Percentiles rank a stretch among this genome's conserved stretches.
phyloP scores from a whole-genome alignment of 2,113 vertebrate species.

The Toxostoma redivivum region DNA sequence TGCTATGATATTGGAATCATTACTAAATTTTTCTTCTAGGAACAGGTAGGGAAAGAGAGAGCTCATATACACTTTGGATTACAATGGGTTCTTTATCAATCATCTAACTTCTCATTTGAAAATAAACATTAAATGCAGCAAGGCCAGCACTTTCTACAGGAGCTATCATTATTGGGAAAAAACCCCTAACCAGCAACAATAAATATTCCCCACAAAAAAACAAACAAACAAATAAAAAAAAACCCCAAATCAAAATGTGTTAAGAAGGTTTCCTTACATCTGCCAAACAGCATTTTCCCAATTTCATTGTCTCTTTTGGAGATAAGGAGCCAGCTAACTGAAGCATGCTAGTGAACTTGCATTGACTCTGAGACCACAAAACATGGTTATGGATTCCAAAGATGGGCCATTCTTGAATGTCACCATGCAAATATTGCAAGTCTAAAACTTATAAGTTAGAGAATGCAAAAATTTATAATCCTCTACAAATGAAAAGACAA shows the following conservation, averaged over 20 bases:
- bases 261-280: background rate
- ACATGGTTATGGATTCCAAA: background rate
- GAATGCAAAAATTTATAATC: background rate
- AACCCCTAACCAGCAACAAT: background rate
- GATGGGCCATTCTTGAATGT: background rate
- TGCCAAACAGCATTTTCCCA: background rate
- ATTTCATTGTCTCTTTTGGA: background rate
- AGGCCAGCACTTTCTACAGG: background rate
- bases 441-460: background rate
- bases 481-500: background rate
- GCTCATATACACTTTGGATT: background rate
- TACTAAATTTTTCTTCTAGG: background rate
- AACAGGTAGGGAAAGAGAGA: background rate
- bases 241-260: background rate
- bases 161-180: background rate
- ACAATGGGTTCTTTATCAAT: background rate
- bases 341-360: background rate
- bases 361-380: background rate
- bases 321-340: background rate
- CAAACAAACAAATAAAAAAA: background rate
- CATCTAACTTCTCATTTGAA: background rate
- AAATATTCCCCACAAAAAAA: background rate
- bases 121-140: background rate
- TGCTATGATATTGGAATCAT: background rate
- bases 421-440: background rate